Evolutionary conservation across 2,113 vertebrate genomes (phyloP), one percentile per base, ranked within the genome.

Genomic region (Narcine bancroftii): DNA sequence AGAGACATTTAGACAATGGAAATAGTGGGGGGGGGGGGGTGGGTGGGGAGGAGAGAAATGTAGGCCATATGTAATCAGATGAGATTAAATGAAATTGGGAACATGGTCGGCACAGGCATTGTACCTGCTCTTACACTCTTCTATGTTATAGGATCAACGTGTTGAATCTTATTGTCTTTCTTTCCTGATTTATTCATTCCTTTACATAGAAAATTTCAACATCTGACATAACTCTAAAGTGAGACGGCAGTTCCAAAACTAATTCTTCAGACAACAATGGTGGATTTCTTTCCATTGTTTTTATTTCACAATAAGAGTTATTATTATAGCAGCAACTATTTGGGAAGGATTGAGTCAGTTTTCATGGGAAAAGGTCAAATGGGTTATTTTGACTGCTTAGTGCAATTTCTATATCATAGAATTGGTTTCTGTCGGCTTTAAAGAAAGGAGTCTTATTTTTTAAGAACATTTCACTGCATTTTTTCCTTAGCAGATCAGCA

Each of bases 221-320:
- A 26, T 69, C 21, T 69, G 66, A 5, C n/a, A n/a, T n/a, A 21
- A 69, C 5, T 69, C 21, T 69, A 21, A 69, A 69, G 60, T 63
- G 60, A 11, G 9, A 63, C 60, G 92, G 97, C 85, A 91, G 97
- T 95, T 92, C 97, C 96, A 92, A 97, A 94, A 66, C 97, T 96
- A 95, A 97, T 98, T 95, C 98, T 98, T 96, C 98, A 97, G 94
- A 97, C 98, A 93, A 95, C 97, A 96, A 92, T 97, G 96, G 93
- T 98, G 95, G 66, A 97, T 97, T 2, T 97, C 73, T 21, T 13
- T 42, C 13, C 11, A 76, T 76, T 76, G 36, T 36, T 76, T 15
- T 42, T 39, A 76, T 19, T 13, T 45, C 75, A 45, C 39, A 42
- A 45, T 21, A 39, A 45, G 36, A 0, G 19, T 39, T 77, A 39